Percentiles rank a stretch among this genome's conserved stretches.
Conservation (phyloP, 1,140 invertebrate genomes). For the Tetranychus cinnabarinus region DNA sequence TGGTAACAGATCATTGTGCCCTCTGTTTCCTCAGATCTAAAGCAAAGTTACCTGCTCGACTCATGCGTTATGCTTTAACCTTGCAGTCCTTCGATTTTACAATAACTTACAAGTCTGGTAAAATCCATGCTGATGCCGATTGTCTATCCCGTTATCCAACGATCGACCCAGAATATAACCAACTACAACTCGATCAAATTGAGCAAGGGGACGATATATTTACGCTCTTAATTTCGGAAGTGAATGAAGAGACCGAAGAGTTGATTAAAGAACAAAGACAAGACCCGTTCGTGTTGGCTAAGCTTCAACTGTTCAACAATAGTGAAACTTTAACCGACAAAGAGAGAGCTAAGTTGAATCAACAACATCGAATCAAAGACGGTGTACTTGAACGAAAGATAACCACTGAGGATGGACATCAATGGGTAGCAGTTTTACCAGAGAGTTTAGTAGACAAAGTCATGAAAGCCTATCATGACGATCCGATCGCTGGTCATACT, state of each 20-base stretch:
- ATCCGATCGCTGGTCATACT: conserved; percentile 1
- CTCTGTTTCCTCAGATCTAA: neutral
- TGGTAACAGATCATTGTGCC: conserved; percentile 14
- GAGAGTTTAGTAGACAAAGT: neutral
- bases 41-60: neutral
- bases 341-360: too few species aligned
- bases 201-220: neutral
- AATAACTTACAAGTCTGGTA: conserved; percentile 8
- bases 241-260: too few species aligned
- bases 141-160: conserved; percentile 1
- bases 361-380: neutral
- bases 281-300: too few species aligned
- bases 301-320: too few species aligned
- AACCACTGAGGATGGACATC: neutral
- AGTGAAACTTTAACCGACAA: too few species aligned
- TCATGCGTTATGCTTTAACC: conserved; percentile 12
- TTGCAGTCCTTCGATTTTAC: conserved; percentile 11
- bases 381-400: neutral
- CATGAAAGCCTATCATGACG: neutral
- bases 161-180: neutral
- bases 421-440: neutral
- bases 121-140: conserved; percentile 6
- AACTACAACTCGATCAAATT: neutral
- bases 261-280: too few species aligned
- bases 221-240: too few species aligned